These are phyloP conservation scores for Prenolepis imparis DNA, from an alignment of 2,888 invertebrate genomes.

Conservation along the genomic window DNA sequence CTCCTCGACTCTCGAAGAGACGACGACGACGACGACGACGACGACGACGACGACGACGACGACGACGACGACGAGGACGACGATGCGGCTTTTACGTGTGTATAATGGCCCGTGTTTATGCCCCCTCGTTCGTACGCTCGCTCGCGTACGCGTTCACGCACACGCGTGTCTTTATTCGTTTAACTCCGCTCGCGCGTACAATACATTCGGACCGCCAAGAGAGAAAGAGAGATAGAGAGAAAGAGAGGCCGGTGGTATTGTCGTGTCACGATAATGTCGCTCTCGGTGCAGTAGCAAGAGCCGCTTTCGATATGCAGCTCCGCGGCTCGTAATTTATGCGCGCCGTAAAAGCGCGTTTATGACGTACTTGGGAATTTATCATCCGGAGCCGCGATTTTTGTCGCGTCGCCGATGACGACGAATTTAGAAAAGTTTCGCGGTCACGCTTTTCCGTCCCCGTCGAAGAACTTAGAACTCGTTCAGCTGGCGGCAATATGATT, in stretches of 20 bases:
- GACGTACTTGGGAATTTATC: conserved; percentile 55
- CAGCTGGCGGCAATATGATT: background rate
- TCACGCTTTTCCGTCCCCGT: background rate
- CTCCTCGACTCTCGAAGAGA: conserved; percentile 77
- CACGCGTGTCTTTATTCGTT: conserved; percentile 69
- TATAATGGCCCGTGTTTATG: conserved; percentile 85
- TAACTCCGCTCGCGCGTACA: conserved; percentile 59
- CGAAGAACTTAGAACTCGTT: conserved; percentile 11
- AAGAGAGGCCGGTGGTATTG: conserved; percentile 57
- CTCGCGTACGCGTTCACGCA: conserved; percentile 55
- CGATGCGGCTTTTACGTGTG: conserved; percentile 83
- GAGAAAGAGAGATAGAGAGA: background rate
- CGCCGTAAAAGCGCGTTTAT: conserved; percentile 52
- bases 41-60: conserved; percentile 72
- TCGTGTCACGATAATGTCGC: conserved; percentile 64
- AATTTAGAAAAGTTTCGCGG: conserved; percentile 21
- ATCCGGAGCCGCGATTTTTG: conserved; percentile 41
- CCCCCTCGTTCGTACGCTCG: conserved; percentile 73
- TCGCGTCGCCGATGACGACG: conserved; percentile 33
- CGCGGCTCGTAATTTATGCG: conserved; percentile 51
- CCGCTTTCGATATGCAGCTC: conserved; percentile 53
- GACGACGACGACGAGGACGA: conserved; percentile 71
- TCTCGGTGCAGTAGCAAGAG: conserved; percentile 51
- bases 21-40: conserved; percentile 59
- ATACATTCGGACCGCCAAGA: conserved; percentile 48